Evolutionary conservation across 2,113 vertebrate species (phyloP), one percentile per base, ranked within the genome.

Genomic region (Pangasianodon gigas): DNA sequence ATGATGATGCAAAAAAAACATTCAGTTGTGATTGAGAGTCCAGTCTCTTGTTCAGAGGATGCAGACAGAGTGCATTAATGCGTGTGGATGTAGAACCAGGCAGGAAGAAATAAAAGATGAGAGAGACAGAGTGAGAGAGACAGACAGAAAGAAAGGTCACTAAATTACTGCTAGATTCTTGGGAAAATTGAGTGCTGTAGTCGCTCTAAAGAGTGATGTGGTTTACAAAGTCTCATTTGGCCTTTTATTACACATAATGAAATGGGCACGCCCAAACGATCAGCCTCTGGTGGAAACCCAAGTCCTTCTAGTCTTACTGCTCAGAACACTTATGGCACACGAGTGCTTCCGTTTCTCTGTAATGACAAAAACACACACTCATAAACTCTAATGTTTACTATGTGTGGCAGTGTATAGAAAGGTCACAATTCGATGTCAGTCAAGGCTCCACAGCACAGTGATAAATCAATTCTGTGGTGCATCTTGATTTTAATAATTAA

Each of bases 91-190:
- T 1, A 87, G 51, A 51, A 29, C 7, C 10, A 44, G 52, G 19
- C 6, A 44, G 51, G 75, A n/a, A 79, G 32, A 80, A 51, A 80
- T 14, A 4, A 51, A 29, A 9, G 7, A 8, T 18, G 44, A 52
- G 24, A 80, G 16, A 80, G 48, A 29, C 37, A n/a, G 8, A 37
- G 13, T 18, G 75, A 80, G 24, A 80, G 16, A 52, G 48, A 29
- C 37, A 13, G 8, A 67, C 11, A 19, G 29, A 82, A 19, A 82
- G n/a, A 18, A 24, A 19, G 21, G 3, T 16, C 75, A 29, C 37
- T 75, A 67, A 58, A 77, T 87, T 41, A 62, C 86, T 62, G 24
- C 18, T 79, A 46, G 21, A 87, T 62, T 60, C 56, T 48, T 74
- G 37, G 7, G 86, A 6, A 62, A 87, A 87, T 79, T 60, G 54